Evolutionary conservation across 92 coral and sea anemone genomes (phyloP).

Genomic region (Blastomussa wellsi): DNA sequence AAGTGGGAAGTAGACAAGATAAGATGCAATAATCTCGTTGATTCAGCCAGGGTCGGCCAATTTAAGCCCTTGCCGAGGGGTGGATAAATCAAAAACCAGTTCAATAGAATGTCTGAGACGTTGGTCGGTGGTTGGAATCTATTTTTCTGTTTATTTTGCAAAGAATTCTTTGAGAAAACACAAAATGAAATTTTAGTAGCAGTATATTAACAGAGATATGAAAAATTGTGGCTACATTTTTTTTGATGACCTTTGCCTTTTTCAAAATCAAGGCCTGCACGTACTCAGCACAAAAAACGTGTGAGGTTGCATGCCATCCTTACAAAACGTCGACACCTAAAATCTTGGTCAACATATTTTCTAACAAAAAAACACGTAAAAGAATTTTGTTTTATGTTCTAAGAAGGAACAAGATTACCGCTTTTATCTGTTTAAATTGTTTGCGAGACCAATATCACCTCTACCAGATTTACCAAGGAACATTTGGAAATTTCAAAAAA

Average conservation of each 20-base stretch:
- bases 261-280: background rate
- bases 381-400: background rate
- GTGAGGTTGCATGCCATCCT: background rate
- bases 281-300: constrained; percentile 5
- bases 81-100: too few species aligned
- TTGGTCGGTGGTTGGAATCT: background rate
- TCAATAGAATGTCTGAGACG: background rate
- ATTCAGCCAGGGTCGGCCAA: background rate
- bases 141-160: background rate
- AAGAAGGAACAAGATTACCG: background rate
- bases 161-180: background rate
- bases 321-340: background rate
- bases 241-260: constrained; percentile 20
- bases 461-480: too few species aligned
- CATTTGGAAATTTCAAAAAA: too few species aligned
- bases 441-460: too few species aligned
- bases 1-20: background rate
- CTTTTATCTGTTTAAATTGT: background rate
- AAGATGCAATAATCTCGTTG: background rate
- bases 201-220: background rate
- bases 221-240: background rate
- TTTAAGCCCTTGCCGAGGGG: too few species aligned
- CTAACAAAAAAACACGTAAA: background rate
- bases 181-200: background rate
- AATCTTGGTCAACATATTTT: background rate